phyloP scores from a whole-genome alignment of 2,888 invertebrate species.

The Gastracanthus pulcherrimus region DNA sequence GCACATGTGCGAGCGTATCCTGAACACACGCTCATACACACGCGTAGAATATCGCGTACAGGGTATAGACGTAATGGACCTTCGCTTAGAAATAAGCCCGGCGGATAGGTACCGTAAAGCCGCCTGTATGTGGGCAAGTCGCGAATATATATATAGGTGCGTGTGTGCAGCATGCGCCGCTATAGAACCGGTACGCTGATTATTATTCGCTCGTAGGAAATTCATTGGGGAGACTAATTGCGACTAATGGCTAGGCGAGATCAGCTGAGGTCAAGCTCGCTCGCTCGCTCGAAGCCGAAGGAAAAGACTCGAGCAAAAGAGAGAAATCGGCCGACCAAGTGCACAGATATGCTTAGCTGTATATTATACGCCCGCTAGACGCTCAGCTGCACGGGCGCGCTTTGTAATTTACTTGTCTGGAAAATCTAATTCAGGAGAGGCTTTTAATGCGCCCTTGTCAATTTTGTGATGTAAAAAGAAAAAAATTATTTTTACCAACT shows the following conservation, averaged over 20 bases:
- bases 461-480: background rate
- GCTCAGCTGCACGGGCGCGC: background rate
- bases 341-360: too few species aligned
- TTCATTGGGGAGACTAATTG: conserved; percentile 73
- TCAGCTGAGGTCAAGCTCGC: conserved; percentile 38
- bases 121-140: too few species aligned
- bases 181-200: conserved; percentile 32
- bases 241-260: conserved; percentile 68
- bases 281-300: background rate
- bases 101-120: conserved; percentile 33
- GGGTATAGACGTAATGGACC: conserved; percentile 19
- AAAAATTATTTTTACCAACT: background rate
- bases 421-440: conserved; percentile 7
- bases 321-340: background rate
- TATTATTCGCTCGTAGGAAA: conserved; percentile 66
- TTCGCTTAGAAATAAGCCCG: conserved; percentile 25
- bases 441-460: too few species aligned
- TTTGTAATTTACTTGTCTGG: conserved; percentile 16
- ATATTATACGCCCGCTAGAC: background rate
- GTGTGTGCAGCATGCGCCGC: conserved; percentile 16
- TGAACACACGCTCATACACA: background rate
- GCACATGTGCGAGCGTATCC: too few species aligned
- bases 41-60: background rate
- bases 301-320: conserved; percentile 2
- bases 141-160: background rate